Percentiles rank a stretch among this genome's conserved stretches.
These are phyloP conservation scores for Nomada fabriciana DNA, from an alignment of 2,888 invertebrate species.

Conservation along the genomic window DNA sequence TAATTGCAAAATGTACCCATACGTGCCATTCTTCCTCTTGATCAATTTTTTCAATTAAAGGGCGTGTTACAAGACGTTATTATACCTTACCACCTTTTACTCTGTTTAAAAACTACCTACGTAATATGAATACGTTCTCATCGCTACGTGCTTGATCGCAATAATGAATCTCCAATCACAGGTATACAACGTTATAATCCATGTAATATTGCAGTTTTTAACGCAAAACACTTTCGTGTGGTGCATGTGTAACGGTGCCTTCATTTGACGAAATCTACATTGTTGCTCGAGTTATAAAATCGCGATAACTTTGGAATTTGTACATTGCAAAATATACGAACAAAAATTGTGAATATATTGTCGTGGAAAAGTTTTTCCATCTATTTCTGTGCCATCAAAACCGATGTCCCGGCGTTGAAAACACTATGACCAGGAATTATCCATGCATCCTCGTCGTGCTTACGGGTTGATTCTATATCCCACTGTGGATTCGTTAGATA, in stretches of 20 bases:
- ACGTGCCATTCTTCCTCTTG: conserved; percentile 63
- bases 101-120: conserved; percentile 51
- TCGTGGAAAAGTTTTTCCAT: conserved; percentile 65
- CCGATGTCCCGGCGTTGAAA: conserved; percentile 68
- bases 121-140: conserved; percentile 57
- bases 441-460: conserved; percentile 74
- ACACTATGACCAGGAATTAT: conserved; percentile 69
- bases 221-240: conserved; percentile 51
- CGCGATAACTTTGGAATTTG: conserved; percentile 56
- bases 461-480: conserved; percentile 69
- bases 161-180: conserved; percentile 33
- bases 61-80: conserved; percentile 59
- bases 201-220: conserved; percentile 42
- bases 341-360: conserved; percentile 59
- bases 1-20: conserved; percentile 66
- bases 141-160: conserved; percentile 47
- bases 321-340: conserved; percentile 59
- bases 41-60: conserved; percentile 40
- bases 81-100: conserved; percentile 55
- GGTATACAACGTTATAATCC: conserved; percentile 18
- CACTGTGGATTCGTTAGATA: conserved; percentile 68
- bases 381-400: conserved; percentile 70
- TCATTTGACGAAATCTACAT: conserved; percentile 48
- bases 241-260: conserved; percentile 60
- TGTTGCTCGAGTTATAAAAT: conserved; percentile 56